Base-by-base conservation (phyloP, 2,113 vertebrate species). In the Oncorhynchus gorbuscha region DNA sequence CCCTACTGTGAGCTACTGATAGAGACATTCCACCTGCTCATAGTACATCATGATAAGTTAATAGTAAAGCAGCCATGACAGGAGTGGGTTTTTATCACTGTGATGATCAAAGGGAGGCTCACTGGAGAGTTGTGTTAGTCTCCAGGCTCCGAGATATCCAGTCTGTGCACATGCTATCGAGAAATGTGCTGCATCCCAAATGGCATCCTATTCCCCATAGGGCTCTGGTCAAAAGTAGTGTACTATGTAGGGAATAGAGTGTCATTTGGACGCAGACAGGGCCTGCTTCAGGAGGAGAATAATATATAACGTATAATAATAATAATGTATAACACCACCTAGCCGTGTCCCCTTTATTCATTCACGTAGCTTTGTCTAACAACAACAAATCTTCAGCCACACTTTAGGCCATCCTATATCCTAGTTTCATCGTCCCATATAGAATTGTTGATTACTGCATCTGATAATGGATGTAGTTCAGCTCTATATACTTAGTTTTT, bases 41-140 rank as follows among this genome's bases (percentile, higher is more conserved):
- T 85, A 83, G 83, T 85, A 86, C 87, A 87, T 89, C 85, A 85
- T 89, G 89, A 91, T 91, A 90, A 88, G 90, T 92, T 92, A 92
- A 92, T 92, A 90, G 90, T 87, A 89, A 91, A 90, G 90, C 67
- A 76, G 80, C 85, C 83, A 88, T 90, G 92, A 92, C 90, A 90
- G 88, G 85, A 85, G 88, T 86, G 82, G 74, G 24, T 81, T 64
- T 90, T 86, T 83, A 88, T 87, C 85, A 83, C 81, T 84, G 85
- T 81, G 82, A 83, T 84, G 87, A 89, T 92, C 84, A 92, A 90
- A 91, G 90, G 81, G 81, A 81, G 85, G 82, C 84, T 84, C 85
- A 84, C 86, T 48, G 76, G 90, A 91, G 90, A 89, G 87, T 88
- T 89, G 78, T 84, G 85, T 86, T 45, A 79, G 79, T 90, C 89